Evolutionary conservation across 2,888 invertebrate genomes (phyloP), one percentile per base, ranked within the genome.

Genomic region (Dorcus hopei): DNA sequence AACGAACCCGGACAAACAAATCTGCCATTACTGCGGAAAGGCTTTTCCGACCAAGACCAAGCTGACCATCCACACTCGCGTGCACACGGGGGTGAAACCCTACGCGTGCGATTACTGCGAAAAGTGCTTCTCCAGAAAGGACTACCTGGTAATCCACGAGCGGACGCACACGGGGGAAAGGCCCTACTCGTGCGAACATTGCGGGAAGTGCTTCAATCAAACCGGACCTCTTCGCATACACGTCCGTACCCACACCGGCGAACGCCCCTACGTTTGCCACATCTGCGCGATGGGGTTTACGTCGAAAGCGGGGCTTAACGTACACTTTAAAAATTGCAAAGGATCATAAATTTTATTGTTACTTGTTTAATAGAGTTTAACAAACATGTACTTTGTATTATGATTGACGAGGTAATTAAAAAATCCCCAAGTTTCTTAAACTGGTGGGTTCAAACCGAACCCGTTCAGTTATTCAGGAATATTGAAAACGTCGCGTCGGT

Each of bases 251-350:
- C 70, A 70, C 47, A 70, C 68, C 9, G 70, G 70, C 0, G 70
- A 70, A 38, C 61, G 66, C 9, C 70, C 70, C 3, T 70, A 71
- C 41, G 60, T 66, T 9, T 72, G 71, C 54, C 54, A 60, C 16
- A 61, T 68, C 47, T 72, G 71, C 54, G 61, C 62, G 8, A 64
- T 62, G 48, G 69, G 68, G 1, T 72, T 68, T 53, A 65, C 65
- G 33, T 67, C 68, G 16, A 64, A 65, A 11, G 65, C 69, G 47
- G 64, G 67, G 38, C 58, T 69, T 48, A 83, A 84, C 68, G 82
- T 85, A 77, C 86, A 86, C 65, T 77, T 84, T 67, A 85, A 84
- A 77, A 80, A 72, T 51, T 78, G 78, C 63, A 76, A 73, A 58
- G 75, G 77, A 39, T 51, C 19, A 33, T 33, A 6, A 33, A 33